A percentile compares a stretch with the other conserved stretches of the same genome.
Conservation (phyloP, 2,113 vertebrate genomes). For the Saccopteryx bilineata region DNA sequence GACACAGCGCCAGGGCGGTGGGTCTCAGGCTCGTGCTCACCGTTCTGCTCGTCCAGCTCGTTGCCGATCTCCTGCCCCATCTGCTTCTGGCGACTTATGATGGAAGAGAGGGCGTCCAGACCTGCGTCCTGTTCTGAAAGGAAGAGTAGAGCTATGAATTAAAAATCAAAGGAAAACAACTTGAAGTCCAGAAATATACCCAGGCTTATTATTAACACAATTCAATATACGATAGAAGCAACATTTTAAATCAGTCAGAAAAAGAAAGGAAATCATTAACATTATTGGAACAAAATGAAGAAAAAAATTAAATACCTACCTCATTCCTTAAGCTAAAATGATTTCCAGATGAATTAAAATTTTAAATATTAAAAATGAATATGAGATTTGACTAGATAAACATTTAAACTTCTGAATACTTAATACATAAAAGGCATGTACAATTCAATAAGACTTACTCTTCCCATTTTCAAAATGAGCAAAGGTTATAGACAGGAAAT, state of each 20-base stretch:
- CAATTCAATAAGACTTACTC: neutral
- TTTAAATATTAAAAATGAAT: conserved; percentile 35
- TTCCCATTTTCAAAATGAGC: neutral
- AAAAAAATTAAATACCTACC: conserved; percentile 8
- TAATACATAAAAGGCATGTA: conserved; percentile 19
- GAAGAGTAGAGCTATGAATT: neutral
- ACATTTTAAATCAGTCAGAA: neutral
- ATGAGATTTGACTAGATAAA: neutral
- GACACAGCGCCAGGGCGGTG: too few relatives aligned
- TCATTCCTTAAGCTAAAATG: neutral
- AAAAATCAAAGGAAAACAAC: neutral
- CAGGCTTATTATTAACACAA: neutral
- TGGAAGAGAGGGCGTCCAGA: conserved; percentile 94
- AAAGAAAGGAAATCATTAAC: neutral
- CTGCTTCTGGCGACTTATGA: conserved; percentile 96
- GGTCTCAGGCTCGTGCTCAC: conserved; percentile 86
- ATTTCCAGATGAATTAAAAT: conserved; percentile 2
- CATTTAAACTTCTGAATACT: conserved; percentile 15
- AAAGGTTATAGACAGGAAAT: conserved; percentile 22
- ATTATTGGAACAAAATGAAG: neutral
- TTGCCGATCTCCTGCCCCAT: conserved; percentile 99
- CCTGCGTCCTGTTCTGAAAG: conserved; percentile 96
- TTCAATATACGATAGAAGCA: neutral
- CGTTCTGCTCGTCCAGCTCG: conserved; percentile 97
- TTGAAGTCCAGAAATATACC: neutral